Base-by-base conservation (phyloP, 2,888 invertebrate genomes). In the Priocnemis perturbator region DNA sequence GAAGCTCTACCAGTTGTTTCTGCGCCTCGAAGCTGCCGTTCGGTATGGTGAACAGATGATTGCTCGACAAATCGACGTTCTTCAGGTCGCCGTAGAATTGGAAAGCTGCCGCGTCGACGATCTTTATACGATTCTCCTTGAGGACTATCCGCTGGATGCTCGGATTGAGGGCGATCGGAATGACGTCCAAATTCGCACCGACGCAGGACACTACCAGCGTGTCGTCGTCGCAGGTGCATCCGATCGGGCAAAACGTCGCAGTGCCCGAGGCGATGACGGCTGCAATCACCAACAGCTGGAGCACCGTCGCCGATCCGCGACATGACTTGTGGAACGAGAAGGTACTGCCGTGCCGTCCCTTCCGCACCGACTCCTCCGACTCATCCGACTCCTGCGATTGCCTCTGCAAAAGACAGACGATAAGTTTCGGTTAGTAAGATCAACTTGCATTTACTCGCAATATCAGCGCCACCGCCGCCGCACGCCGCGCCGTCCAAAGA, bases 81-180 rank as follows among this genome's bases (percentile, higher is more conserved):
- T 94, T 94, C n/a, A 97, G 91, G 81, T 96, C 96, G 0, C 94
- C 93, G 89, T 97, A 97, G 90, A 97, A 97, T 87, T 95, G 95
- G 90, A 97, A 95, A 23, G 96, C 95, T 59, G 95, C 95, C 0
- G 89, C 90, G 89, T 97, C 96, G 78, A 97, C 95, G 17, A 95
- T 95, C 88, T 95, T 96, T 83, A 97, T 96, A 84, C 94, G 94
- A 89, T 96, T 97, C 89, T 95, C 95, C 83, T 94, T 93, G 73
- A 97, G 93, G 80, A 96, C 94, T 83, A 97, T 92, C 64, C 96
- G 92, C 87, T 95, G 95, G 74, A 97, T 96, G 83, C 95, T 95
- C 50, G 98, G 98, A 90, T 97, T 97, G 74, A 97, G 91, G 2
- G 96, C 95, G 84, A 97, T 97, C 71, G 97, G 97, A 72, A 97